Base-by-base conservation (phyloP, 2,888 invertebrate genomes). In the Anoplius nigerrimus region DNA sequence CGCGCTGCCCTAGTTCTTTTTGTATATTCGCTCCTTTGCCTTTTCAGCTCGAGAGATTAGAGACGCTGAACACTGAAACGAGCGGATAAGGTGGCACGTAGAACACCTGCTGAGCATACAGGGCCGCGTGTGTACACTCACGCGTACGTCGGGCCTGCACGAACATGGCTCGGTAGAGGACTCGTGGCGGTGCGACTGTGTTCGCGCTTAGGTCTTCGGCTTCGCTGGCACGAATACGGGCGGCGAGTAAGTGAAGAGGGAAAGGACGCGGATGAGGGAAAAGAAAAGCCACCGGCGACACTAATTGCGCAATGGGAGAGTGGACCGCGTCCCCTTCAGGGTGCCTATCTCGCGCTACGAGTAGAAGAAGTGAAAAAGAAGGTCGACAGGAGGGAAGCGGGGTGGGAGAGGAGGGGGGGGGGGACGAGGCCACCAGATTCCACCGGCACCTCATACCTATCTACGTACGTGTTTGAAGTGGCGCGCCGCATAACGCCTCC, bases 241-340 rank as follows among this genome's bases (percentile, higher is more conserved):
- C 34, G 34, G 16, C 1, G 48, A 15, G 5, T 48, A 48, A 48
- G 34, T 34, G 34, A 5, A 34, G 34, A 34, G 20, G 46, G 13
- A 18, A 42, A 8, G 8, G 18, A 42, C 34, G 54, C 24, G 57
- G 42, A 42, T 16, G 54, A 34, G 34, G 21, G 20, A 52, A 61
- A 69, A 60, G 57, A 63, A 69, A 65, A 63, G 59, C 64, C 54
- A 46, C 51, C 61, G 62, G 67, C 64, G 72, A 66, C 69, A 65
- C 71, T 78, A 78, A 78, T 78, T 78, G 78, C 68, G 78, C 78
- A 70, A 72, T 68, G 69, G 71, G 62, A 69, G 72, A 69, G 69
- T 67, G 62, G 53, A 51, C 65, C 56, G 52, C 34, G 34, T 34
- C 34, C 11, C 34, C 48, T 53, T 48, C 48, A 18, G 16, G 21